A percentile compares a stretch with the other conserved stretches of the same genome.
Evolutionary conservation across 2,888 invertebrate genomes (phyloP).

Genomic region (Eudemis profundana): DNA sequence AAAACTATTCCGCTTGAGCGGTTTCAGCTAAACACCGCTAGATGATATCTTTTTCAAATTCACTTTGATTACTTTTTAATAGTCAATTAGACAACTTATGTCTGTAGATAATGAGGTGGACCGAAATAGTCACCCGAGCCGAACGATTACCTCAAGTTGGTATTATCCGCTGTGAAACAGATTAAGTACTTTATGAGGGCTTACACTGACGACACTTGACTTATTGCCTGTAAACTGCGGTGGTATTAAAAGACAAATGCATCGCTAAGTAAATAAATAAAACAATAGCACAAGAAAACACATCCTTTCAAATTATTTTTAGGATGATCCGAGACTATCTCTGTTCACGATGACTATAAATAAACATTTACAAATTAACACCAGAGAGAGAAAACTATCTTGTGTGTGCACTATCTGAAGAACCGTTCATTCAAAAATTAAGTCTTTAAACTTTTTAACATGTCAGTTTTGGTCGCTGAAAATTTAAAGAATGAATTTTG

Average conservation of each 20-base stretch:
- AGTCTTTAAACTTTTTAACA: too few relatives aligned
- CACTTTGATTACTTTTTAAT: conserved; percentile 24
- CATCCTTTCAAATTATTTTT: background rate
- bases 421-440: too few relatives aligned
- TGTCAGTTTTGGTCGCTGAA: too few relatives aligned
- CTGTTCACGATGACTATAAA: too few relatives aligned
- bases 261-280: conserved; percentile 8
- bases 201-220: conserved; percentile 17
- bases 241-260: conserved; percentile 3
- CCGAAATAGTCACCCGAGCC: conserved; percentile 36
- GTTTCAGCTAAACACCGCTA: conserved; percentile 16
- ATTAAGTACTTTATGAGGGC: conserved; percentile 31
- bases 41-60: conserved; percentile 32
- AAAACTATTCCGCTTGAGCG: conserved; percentile 17
- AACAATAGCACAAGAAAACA: background rate
- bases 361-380: too few relatives aligned
- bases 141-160: conserved; percentile 40
- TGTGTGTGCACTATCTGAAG: too few relatives aligned
- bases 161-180: conserved; percentile 35
- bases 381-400: too few relatives aligned
- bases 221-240: conserved; percentile 28
- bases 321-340: too few relatives aligned
- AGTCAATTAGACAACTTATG: conserved; percentile 25
- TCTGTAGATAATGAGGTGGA: conserved; percentile 37
- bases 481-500: too few relatives aligned